Conservation (phyloP, 2,113 vertebrate species). For the Oncorhynchus kisutch region DNA sequence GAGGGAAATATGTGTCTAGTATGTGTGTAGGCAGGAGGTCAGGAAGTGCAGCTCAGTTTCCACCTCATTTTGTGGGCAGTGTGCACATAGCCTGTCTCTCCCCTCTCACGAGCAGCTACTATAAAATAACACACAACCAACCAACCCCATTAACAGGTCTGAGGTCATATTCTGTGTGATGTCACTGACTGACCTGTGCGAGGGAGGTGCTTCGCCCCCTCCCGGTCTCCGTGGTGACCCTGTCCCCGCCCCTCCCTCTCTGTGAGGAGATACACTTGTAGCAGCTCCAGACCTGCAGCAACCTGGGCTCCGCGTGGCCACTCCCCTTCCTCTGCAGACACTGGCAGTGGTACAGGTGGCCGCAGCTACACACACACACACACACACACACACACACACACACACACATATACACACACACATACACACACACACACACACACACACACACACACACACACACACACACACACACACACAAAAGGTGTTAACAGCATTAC, state of each 20-base stretch:
- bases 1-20: too few relatives aligned
- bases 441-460: constrained; percentile 3
- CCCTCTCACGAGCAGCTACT: background rate
- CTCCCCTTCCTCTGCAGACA: constrained; percentile 88
- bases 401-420: background rate
- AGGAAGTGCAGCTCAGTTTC: too few relatives aligned
- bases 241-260: constrained; percentile 68
- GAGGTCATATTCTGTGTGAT: background rate
- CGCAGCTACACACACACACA: constrained; percentile 42
- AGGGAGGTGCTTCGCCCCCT: constrained; percentile 72
- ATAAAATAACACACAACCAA: background rate
- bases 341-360: constrained; percentile 91
- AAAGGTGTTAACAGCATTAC: background rate
- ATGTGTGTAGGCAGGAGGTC: background rate
- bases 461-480: constrained; percentile 9
- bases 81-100: too few relatives aligned
- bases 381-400: constrained; percentile 11
- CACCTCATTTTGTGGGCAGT: too few relatives aligned
- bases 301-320: constrained; percentile 62
- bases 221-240: constrained; percentile 57
- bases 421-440: background rate
- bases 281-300: constrained; percentile 83
- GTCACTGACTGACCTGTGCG: constrained; percentile 83
- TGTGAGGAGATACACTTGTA: constrained; percentile 89
- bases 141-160: background rate